These are phyloP conservation scores for Scaptodrosophila latifasciaeformis DNA, from an alignment of 2,888 invertebrate genomes.

Conservation along the genomic window DNA sequence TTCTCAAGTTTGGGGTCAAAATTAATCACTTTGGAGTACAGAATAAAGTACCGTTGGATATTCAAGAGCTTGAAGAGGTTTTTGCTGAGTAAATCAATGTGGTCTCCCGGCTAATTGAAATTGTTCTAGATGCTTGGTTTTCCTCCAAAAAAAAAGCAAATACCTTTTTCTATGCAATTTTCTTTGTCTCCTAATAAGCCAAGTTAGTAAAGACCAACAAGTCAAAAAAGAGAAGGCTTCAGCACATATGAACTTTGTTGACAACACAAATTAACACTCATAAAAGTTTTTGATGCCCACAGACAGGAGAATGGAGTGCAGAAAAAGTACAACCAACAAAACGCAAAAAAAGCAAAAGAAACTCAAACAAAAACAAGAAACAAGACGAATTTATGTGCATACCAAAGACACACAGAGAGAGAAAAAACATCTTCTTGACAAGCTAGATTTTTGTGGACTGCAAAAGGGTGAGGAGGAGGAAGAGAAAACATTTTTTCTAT, in stretches of 20 bases:
- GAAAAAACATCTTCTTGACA: conserved; percentile 4
- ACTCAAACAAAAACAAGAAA: conserved; percentile 39
- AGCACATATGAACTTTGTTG: conserved; percentile 55
- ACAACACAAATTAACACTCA: conserved; percentile 63
- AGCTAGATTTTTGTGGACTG: background rate
- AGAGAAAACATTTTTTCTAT: conserved; percentile 33
- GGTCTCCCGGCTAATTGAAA: background rate
- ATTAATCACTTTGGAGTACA: too few species aligned
- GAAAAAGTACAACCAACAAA: background rate
- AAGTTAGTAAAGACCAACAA: background rate
- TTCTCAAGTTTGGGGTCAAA: too few species aligned
- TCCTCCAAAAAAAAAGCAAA: too few species aligned
- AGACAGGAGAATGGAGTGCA: too few species aligned
- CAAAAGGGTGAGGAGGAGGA: background rate
- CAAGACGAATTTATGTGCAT: conserved; percentile 53
- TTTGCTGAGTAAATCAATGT: too few species aligned
- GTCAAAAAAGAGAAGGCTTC: conserved; percentile 16
- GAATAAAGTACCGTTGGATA: too few species aligned
- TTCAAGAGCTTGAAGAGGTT: background rate
- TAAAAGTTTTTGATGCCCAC: conserved; percentile 46
- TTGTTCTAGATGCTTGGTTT: too few species aligned
- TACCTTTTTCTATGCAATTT: too few species aligned
- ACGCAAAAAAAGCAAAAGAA: conserved; percentile 24
- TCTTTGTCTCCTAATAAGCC: too few species aligned
- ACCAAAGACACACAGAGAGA: conserved; percentile 4